Conservation (phyloP, 1,140 invertebrate genomes). For the Scaptomyza hsui region DNA sequence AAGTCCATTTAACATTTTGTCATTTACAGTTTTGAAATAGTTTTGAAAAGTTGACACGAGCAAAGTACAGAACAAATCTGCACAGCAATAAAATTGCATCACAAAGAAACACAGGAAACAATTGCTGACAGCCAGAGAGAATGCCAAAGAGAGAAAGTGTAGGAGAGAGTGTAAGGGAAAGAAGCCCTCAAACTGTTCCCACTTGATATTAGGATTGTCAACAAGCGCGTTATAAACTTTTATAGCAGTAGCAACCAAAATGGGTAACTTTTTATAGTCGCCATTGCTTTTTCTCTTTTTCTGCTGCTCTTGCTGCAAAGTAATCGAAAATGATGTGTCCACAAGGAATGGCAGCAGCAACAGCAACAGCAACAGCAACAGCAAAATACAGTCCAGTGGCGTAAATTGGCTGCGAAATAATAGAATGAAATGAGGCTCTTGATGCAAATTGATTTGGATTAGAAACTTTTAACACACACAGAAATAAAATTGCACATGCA, state of each 20-base stretch:
- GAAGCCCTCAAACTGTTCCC: conserved; percentile 29
- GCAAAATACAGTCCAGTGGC: conserved; percentile 34
- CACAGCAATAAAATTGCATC: conserved; percentile 68
- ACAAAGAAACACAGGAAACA: conserved; percentile 62
- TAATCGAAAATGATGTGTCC: conserved; percentile 78
- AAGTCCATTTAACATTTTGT: conserved; percentile 84
- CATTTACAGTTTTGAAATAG: conserved; percentile 84
- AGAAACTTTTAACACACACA: conserved; percentile 61
- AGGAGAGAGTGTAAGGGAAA: conserved; percentile 4
- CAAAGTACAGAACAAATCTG: conserved; percentile 63
- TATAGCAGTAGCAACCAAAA: conserved; percentile 55
- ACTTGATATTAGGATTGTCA: conserved; percentile 76
- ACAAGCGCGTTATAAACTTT: conserved; percentile 80
- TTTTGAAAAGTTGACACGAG: conserved; percentile 80
- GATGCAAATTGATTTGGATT: conserved; percentile 83
- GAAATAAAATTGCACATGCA: conserved; percentile 1
- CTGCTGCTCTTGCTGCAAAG: conserved; percentile 27
- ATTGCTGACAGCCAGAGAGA: conserved; percentile 63
- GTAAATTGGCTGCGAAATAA: conserved; percentile 75
- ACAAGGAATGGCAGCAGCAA: conserved; percentile 40
- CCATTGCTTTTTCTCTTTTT: not conserved
- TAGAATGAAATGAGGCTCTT: conserved; percentile 83
- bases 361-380: no score
- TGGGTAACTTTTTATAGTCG: conserved; percentile 55
- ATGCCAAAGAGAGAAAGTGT: not conserved